Conservation (phyloP, 1,140 invertebrate species). For the Littorina saxatilis region DNA sequence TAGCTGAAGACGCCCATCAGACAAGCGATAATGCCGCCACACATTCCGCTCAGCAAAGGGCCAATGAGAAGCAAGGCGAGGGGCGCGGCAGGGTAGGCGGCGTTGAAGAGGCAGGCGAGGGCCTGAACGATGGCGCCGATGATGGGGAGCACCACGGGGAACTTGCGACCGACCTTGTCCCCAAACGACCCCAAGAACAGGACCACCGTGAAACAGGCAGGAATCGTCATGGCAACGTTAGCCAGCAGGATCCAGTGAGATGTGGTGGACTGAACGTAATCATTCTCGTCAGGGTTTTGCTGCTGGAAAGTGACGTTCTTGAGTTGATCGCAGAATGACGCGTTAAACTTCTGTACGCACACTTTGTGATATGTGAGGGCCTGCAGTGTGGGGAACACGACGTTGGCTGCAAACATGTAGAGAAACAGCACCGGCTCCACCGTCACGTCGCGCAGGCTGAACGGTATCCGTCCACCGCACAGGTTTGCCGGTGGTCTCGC, state of each 20-base stretch:
- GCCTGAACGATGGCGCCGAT: conserved; percentile 87
- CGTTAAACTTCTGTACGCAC: conserved; percentile 65
- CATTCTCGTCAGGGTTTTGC: conserved; percentile 56
- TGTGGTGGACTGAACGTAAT: conserved; percentile 70
- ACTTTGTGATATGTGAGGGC: conserved; percentile 76
- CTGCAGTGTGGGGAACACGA: conserved; percentile 76
- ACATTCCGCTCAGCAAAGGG: conserved; percentile 78
- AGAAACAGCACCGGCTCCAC: conserved; percentile 78
- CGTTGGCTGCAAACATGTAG: conserved; percentile 76
- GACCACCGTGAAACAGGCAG: conserved; percentile 73
- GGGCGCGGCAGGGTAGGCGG: conserved; percentile 74
- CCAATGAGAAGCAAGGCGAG: conserved; percentile 73
- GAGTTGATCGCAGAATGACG: conserved; percentile 62
- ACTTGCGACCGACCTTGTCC: conserved; percentile 86
- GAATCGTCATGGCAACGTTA: conserved; percentile 73
- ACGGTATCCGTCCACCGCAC: conserved; percentile 21
- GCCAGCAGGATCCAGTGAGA: conserved; percentile 74
- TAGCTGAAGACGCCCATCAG: conserved; percentile 94
- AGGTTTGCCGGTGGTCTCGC: too few species aligned
- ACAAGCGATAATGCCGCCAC: conserved; percentile 91
- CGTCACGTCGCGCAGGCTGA: conserved; percentile 60
- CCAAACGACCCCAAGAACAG: conserved; percentile 81
- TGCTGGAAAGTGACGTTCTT: conserved; percentile 53
- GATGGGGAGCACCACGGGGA: conserved; percentile 89
- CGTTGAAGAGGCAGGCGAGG: conserved; percentile 86